phyloP scores from a whole-genome alignment of 2,888 invertebrate genomes.

The Campoplex nolae region DNA sequence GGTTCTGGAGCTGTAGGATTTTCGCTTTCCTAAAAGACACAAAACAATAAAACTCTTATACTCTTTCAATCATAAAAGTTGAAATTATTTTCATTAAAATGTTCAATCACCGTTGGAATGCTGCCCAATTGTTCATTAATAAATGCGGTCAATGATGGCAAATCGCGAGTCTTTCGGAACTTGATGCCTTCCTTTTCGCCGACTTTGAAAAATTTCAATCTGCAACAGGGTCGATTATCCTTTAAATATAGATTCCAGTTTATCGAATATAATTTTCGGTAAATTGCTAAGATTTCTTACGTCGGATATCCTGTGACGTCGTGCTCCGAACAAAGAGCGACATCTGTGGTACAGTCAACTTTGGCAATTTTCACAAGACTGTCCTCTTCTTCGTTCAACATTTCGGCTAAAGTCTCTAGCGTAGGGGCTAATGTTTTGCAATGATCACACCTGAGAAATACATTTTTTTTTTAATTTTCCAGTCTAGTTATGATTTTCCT shows the following conservation, averaged over 20 bases:
- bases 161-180: conserved; percentile 92
- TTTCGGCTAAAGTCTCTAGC: conserved; percentile 91
- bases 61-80: not conserved
- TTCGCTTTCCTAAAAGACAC: conserved; percentile 63
- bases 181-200: conserved; percentile 89
- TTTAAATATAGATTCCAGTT: not conserved
- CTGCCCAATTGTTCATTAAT: conserved; percentile 90
- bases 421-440: conserved; percentile 91
- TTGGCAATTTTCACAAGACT: conserved; percentile 90
- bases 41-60: not conserved
- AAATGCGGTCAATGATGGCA: conserved; percentile 91
- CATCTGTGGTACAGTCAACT: conserved; percentile 92
- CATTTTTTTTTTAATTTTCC: not conserved
- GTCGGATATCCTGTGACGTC: conserved; percentile 90
- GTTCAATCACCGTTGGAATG: conserved; percentile 75
- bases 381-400: conserved; percentile 87
- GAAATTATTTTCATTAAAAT: not conserved
- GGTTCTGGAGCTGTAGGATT: conserved; percentile 85
- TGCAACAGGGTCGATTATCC: conserved; percentile 77
- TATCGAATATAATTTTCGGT: not conserved
- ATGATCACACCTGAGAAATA: conserved; percentile 91
- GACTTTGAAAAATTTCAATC: conserved; percentile 91
- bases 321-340: conserved; percentile 89
- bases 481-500: not conserved
- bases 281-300: conserved; percentile 77